Conservation (phyloP, 2,888 invertebrate genomes). For the Harpalus rubripes region DNA sequence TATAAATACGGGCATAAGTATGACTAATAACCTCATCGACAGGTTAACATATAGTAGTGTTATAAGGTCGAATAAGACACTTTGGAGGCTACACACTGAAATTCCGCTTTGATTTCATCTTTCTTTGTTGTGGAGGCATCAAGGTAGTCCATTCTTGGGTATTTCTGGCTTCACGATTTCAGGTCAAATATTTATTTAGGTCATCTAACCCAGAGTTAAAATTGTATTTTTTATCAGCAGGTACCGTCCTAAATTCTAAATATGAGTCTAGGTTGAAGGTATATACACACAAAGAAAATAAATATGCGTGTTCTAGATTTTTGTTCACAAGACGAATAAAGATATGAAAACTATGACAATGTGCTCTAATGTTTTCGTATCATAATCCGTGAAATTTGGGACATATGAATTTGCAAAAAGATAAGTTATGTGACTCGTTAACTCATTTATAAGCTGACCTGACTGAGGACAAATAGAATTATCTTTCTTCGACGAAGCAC, state of each 20-base stretch:
- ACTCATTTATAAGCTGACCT: too few species aligned
- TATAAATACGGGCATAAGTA: too few species aligned
- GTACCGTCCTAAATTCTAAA: conserved; percentile 50
- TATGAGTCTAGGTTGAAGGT: conserved; percentile 46
- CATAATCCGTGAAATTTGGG: conserved; percentile 46
- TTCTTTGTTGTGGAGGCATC: background rate
- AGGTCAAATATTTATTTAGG: conserved; percentile 32
- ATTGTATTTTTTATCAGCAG: conserved; percentile 43
- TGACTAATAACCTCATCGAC: too few species aligned
- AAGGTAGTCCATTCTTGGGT: conserved; percentile 4
- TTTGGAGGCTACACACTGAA: too few species aligned
- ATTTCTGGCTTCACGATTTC: conserved; percentile 13
- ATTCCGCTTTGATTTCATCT: background rate
- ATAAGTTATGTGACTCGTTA: background rate
- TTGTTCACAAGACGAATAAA: conserved; percentile 39
- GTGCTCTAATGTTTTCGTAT: conserved; percentile 39
- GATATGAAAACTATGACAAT: conserved; percentile 51
- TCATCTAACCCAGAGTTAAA: conserved; percentile 34
- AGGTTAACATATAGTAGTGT: too few species aligned
- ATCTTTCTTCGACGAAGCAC: conserved; percentile 4
- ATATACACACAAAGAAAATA: conserved; percentile 42
- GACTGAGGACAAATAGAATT: background rate
- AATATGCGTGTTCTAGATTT: conserved; percentile 45
- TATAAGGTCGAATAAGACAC: too few species aligned
- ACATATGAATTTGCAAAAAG: conserved; percentile 42